Percentiles rank a stretch among this genome's conserved stretches.
phyloP scores from a whole-genome alignment of 2,888 invertebrate species.

The Anthophora plumipes region DNA sequence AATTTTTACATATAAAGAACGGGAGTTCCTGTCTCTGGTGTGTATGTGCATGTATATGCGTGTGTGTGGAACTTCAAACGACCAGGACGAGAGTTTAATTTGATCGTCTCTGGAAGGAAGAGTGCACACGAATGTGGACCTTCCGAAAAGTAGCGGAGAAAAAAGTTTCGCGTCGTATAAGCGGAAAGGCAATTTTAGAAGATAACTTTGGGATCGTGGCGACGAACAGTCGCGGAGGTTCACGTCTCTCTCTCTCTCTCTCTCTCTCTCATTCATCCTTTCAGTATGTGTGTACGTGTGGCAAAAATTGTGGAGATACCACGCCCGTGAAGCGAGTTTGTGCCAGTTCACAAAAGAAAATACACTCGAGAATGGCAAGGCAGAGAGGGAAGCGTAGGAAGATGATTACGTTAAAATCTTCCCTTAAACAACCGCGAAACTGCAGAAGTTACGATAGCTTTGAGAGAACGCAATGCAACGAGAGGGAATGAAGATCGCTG shows the following conservation, averaged over 20 bases:
- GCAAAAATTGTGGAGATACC: constrained; percentile 20
- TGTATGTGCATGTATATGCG: no score
- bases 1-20: constrained; percentile 22
- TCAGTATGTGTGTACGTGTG: not conserved
- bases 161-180: constrained; percentile 27
- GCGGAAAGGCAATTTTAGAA: constrained; percentile 50
- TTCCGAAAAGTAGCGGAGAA: not conserved
- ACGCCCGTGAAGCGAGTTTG: constrained; percentile 23
- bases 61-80: constrained; percentile 19
- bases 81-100: constrained; percentile 48
- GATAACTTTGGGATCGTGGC: constrained; percentile 45
- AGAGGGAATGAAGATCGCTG: not conserved
- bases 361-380: constrained; percentile 3
- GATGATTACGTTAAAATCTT: constrained; percentile 75
- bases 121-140: not conserved
- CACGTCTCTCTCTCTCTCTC: no score
- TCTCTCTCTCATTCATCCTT: no score
- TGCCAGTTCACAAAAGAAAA: constrained; percentile 34
- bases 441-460: constrained; percentile 17
- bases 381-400: not conserved
- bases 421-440: constrained; percentile 73
- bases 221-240: constrained; percentile 7
- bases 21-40: not conserved
- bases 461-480: not conserved
- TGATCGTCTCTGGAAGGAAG: constrained; percentile 9